Percentiles rank a stretch among this genome's conserved stretches.
Evolutionary conservation across 1,140 invertebrate species (phyloP).

Genomic region (Hylaeus anthracinus): DNA sequence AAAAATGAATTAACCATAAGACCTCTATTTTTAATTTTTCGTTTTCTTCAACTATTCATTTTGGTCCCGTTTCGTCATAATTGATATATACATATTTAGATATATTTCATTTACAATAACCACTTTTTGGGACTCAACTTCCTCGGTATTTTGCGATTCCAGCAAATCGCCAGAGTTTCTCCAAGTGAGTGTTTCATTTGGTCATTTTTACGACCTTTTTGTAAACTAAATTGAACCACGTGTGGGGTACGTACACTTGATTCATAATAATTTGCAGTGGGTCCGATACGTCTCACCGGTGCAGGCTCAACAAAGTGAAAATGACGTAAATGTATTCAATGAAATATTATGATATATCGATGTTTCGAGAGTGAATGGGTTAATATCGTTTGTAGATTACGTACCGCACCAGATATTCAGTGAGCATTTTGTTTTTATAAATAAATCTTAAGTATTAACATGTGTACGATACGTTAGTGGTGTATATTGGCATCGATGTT

Average conservation of each 20-base stretch:
- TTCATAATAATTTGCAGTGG: conserved; percentile 10
- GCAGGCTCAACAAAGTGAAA: conserved; percentile 10
- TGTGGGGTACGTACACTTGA: not conserved
- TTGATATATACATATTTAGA: too few relatives aligned
- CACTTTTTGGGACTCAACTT: not conserved
- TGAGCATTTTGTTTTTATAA: conserved; percentile 28
- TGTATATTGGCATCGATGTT: conserved; percentile 1
- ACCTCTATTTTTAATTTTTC: too few relatives aligned
- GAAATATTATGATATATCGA: conserved; percentile 14
- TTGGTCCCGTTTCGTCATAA: too few relatives aligned
- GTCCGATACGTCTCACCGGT: conserved; percentile 13
- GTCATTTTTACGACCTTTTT: not conserved
- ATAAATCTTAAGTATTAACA: conserved; percentile 15
- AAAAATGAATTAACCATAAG: too few relatives aligned
- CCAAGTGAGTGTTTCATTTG: not conserved
- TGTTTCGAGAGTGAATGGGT: conserved; percentile 10
- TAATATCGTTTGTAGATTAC: conserved; percentile 28
- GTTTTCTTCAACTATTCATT: not conserved
- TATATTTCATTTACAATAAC: not conserved
- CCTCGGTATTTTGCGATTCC: not conserved
- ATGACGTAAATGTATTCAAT: not conserved
- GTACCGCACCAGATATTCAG: conserved; percentile 9
- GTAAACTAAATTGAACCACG: not conserved
- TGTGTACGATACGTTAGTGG: conserved; percentile 7
- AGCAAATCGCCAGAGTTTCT: not conserved